phyloP scores from a whole-genome alignment of 2,113 vertebrate species.

The Lethenteron reissneri region DNA sequence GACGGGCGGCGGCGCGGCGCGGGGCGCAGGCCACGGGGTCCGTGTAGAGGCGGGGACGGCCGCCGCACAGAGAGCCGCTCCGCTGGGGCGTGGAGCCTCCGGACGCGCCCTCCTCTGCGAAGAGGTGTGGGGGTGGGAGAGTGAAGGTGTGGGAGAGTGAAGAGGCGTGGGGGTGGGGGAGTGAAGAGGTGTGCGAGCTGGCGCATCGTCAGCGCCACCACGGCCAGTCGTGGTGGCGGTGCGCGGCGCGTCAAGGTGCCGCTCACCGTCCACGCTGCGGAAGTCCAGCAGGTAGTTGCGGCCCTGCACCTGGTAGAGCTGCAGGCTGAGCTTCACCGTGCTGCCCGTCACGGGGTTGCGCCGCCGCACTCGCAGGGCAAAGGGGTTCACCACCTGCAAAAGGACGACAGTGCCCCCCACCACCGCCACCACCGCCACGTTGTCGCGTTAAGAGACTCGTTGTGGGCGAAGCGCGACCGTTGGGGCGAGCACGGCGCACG shows the following conservation, averaged over 20 bases:
- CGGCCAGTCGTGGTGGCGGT: no score
- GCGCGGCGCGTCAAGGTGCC: no score
- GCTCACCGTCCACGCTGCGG: conserved; percentile 85
- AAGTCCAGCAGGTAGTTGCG: conserved; percentile 93
- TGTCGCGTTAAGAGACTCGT: no score
- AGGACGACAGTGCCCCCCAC: neutral
- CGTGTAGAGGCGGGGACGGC: conserved; percentile 56
- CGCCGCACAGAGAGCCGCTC: conserved; percentile 43
- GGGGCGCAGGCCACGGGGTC: conserved; percentile 17
- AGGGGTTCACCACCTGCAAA: conserved; percentile 70
- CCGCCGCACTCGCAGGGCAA: conserved; percentile 66
- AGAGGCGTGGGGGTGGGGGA: no score
- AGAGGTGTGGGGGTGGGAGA: no score
- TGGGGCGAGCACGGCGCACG: no score
- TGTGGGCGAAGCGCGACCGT: no score
- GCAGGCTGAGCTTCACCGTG: conserved; percentile 90
- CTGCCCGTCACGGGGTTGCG: conserved; percentile 86
- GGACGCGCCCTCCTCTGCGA: conserved; percentile 15
- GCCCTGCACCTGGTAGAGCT: conserved; percentile 94
- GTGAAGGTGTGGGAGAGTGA: no score
- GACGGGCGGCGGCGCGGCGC: no score
- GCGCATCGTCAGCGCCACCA: no score
- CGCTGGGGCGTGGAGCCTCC: conserved; percentile 78
- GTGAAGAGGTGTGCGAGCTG: no score
- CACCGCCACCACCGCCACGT: no score